Conservation (phyloP, 2,888 invertebrate genomes). For the Hetaerina titia region DNA sequence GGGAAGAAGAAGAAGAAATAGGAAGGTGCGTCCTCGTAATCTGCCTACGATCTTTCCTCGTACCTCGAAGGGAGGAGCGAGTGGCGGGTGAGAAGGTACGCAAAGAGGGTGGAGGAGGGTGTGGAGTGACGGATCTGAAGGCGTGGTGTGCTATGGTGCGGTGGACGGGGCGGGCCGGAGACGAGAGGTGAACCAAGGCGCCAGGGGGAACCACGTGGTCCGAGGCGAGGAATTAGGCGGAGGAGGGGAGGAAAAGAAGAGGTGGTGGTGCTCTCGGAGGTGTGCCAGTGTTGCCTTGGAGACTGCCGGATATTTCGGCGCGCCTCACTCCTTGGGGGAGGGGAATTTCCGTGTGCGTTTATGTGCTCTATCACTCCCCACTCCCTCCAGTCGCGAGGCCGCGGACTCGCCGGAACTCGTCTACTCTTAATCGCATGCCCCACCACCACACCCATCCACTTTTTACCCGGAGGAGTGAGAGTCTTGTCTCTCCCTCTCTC, state of each 20-base stretch:
- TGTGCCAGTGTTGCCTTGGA: constrained; percentile 26
- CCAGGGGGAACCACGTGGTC: neutral
- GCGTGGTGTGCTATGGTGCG: constrained; percentile 33
- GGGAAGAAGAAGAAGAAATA: neutral
- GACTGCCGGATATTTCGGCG: neutral
- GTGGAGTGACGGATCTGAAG: neutral
- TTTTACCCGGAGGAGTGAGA: neutral
- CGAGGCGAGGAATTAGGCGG: neutral
- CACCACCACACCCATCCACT: constrained; percentile 15
- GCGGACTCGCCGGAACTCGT: neutral
- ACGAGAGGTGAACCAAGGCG: neutral
- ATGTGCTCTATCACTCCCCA: neutral
- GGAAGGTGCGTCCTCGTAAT: neutral
- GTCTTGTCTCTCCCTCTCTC: neutral
- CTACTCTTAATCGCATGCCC: neutral
- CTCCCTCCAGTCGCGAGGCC: neutral
- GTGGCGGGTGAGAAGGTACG: neutral
- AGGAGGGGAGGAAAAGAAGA: neutral
- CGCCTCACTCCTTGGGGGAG: neutral
- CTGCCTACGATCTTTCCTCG: neutral
- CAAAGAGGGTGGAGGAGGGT: neutral
- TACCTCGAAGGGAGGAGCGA: neutral
- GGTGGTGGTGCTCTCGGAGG: neutral
- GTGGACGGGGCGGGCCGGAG: neutral
- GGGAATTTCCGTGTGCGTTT: neutral